These are phyloP conservation scores for Plutella xylostella DNA, from an alignment of 2,888 invertebrate species.

Conservation along the genomic window DNA sequence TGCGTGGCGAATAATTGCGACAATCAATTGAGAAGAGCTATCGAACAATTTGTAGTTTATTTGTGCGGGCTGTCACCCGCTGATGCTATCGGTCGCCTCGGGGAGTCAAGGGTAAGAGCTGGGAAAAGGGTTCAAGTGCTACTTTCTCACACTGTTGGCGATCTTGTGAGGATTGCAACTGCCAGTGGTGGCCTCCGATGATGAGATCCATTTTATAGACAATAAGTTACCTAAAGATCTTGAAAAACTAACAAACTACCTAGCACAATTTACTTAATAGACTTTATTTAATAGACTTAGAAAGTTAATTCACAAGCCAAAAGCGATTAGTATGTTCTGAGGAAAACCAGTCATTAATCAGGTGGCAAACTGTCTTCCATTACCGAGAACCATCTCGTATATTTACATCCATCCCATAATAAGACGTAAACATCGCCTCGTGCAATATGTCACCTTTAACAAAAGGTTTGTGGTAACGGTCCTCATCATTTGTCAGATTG, in stretches of 20 bases:
- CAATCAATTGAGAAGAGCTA: slow-evolving; percentile 66
- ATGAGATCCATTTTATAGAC: background rate
- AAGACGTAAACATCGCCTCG: slow-evolving; percentile 64
- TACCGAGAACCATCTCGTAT: slow-evolving; percentile 5
- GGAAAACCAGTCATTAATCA: background rate
- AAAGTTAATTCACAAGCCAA: no score
- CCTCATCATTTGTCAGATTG: slow-evolving; percentile 56
- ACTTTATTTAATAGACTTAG: no score
- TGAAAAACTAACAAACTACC: no score
- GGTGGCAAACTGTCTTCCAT: slow-evolving; percentile 3
- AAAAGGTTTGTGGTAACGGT: slow-evolving; percentile 63
- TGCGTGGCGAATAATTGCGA: slow-evolving; percentile 65
- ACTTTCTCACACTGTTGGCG: slow-evolving; percentile 45
- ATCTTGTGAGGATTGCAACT: slow-evolving; percentile 1
- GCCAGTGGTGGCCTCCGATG: background rate
- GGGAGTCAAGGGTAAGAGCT: slow-evolving; percentile 46
- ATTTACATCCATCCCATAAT: slow-evolving; percentile 43
- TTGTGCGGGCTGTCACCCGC: slow-evolving; percentile 68
- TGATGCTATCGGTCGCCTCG: slow-evolving; percentile 57
- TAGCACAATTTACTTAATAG: no score
- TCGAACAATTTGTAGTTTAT: slow-evolving; percentile 68
- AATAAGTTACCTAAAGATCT: no score
- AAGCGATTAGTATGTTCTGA: no score
- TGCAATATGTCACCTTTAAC: slow-evolving; percentile 60
- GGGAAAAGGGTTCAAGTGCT: slow-evolving; percentile 49